phyloP scores from a whole-genome alignment of 2,888 invertebrate genomes.

The Heteromurus nitidus region DNA sequence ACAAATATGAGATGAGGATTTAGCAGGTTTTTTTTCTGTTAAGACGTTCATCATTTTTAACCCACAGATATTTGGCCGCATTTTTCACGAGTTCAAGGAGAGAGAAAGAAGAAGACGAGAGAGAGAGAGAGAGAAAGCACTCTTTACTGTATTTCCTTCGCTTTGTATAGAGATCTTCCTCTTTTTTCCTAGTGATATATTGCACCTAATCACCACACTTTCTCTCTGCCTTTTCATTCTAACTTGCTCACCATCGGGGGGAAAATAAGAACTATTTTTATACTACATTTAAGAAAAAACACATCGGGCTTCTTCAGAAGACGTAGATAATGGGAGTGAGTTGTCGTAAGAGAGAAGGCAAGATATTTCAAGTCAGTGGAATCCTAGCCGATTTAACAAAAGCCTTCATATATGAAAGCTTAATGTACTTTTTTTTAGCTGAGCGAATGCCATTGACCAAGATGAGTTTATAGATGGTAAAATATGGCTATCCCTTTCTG shows the following conservation, averaged over 20 bases:
- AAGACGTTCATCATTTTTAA: constrained; percentile 23
- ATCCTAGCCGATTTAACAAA: constrained; percentile 31
- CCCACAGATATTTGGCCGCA: constrained; percentile 25
- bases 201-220: constrained; percentile 50
- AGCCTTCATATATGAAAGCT: constrained; percentile 4
- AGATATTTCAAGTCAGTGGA: constrained; percentile 31
- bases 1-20: constrained; percentile 14
- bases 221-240: constrained; percentile 27
- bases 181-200: constrained; percentile 50
- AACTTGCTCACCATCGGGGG: neutral
- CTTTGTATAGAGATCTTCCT: constrained; percentile 18
- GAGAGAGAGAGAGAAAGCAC: neutral
- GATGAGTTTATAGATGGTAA: constrained; percentile 17
- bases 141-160: neutral
- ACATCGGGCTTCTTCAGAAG: too few relatives aligned
- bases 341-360: neutral
- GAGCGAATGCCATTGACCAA: constrained; percentile 17
- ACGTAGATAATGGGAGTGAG: constrained; percentile 6
- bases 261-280: neutral
- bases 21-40: neutral
- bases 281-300: constrained; percentile 1
- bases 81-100: constrained; percentile 8
- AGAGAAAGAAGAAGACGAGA: neutral
- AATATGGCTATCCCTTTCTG: constrained; percentile 4
- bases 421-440: constrained; percentile 24